These are phyloP conservation scores for Eremophila alpestris DNA, from an alignment of 2,797 vertebrate species.

Conservation along the genomic window DNA sequence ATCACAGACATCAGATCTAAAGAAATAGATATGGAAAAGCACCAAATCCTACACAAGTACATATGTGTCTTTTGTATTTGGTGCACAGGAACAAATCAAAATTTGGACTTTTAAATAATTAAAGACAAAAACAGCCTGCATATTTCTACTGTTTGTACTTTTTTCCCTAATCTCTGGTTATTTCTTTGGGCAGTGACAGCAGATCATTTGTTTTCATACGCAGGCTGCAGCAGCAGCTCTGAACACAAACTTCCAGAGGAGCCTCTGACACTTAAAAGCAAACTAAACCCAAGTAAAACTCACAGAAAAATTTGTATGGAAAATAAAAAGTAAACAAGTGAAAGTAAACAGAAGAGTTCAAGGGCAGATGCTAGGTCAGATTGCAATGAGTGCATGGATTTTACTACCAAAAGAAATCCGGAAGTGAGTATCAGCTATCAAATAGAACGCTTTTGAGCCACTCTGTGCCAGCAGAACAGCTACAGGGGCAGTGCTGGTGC, in stretches of 20 bases:
- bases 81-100: background rate
- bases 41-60: background rate
- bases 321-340: background rate
- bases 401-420: background rate
- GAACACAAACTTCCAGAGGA: background rate
- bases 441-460: background rate
- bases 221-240: background rate
- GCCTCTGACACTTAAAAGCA: background rate
- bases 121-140: background rate
- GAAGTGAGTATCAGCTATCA: background rate
- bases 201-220: background rate
- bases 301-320: background rate
- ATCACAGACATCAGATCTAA: background rate
- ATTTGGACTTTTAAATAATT: background rate
- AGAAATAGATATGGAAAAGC: background rate
- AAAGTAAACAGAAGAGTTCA: background rate
- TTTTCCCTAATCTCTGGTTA: background rate
- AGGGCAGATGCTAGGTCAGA: background rate
- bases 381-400: background rate
- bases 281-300: background rate
- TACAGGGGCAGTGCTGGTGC: background rate
- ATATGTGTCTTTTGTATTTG: background rate
- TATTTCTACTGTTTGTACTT: background rate
- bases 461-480: background rate
- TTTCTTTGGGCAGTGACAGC: background rate